Base-by-base conservation (phyloP, 2,888 invertebrate species). In the Subacronicta megacephala region DNA sequence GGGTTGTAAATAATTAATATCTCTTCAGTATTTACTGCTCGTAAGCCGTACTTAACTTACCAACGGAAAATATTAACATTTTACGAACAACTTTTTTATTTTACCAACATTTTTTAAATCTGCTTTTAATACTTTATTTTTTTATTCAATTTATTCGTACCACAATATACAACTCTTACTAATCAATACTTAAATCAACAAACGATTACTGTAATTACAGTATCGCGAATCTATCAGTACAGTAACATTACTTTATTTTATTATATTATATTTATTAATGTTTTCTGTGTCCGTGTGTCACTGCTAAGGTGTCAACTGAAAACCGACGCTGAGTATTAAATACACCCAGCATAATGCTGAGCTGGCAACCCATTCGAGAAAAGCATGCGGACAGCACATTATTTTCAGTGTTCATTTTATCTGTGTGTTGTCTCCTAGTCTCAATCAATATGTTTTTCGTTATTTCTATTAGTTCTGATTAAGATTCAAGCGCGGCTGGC, bases 1-100 rank as follows among this genome's bases (percentile, higher is more conserved):
- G 13, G 13, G 7, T 37, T 63, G 56, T 62, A 47, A 17, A 69
- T 55, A 63, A 63, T 69, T 69, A 38, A 63, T 69, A 52, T 33
- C 37, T 35, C 31, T 63, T 47, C 43, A 63, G 63, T 40, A 55
- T 62, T 69, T 55, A 55, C 70, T 44, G 12, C 26, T 29, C 15
- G 9, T 15, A 10, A 44, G 38, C 56, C 12, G 47, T 63, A 40
- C 63, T 63, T 55, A 69, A 69, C 47, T 62, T 56, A n/a, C 43
- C 12, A 43, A 26, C 47, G 17, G 63, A 18, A 36, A 63, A 63
- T 63, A 63, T 63, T 69, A 47, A 69, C 31, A 9, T 46, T 60
- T 62, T 55, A 69, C 33, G 38, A 44, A 44, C 43, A 37, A 18
- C 20, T 68, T 53, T 53, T 69, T 46, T 69, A 31, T 53, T 43